Evolutionary conservation across 2,888 invertebrate genomes (phyloP).

Genomic region (Tiliacea aurago): DNA sequence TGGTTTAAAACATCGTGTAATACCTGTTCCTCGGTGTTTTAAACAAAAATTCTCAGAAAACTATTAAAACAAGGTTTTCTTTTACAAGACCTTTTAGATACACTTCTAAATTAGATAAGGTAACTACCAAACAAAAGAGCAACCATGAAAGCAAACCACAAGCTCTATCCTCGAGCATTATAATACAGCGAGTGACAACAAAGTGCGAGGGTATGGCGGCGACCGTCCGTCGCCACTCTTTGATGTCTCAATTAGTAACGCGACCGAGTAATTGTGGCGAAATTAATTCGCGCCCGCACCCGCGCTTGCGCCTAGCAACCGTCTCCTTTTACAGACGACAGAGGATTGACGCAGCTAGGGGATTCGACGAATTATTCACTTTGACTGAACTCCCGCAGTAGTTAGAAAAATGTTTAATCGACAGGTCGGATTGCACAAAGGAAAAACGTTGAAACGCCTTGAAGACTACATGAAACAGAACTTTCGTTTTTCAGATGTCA

Average conservation of each 20-base stretch:
- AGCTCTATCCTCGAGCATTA: constrained; percentile 23
- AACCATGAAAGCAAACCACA: constrained; percentile 28
- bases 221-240: constrained; percentile 80
- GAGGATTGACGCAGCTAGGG: constrained; percentile 19
- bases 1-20: background rate
- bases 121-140: constrained; percentile 22
- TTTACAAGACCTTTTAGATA: background rate
- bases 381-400: constrained; percentile 7
- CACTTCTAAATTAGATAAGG: constrained; percentile 6
- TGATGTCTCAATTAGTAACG: constrained; percentile 90
- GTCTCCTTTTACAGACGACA: constrained; percentile 56
- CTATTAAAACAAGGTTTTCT: background rate
- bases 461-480: background rate
- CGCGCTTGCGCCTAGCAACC: constrained; percentile 62
- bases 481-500: background rate
- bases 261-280: constrained; percentile 89
- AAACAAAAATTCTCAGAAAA: background rate
- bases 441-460: background rate
- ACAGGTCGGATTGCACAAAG: background rate
- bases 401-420: constrained; percentile 2
- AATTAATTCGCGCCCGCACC: constrained; percentile 84
- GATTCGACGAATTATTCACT: constrained; percentile 26
- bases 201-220: constrained; percentile 68
- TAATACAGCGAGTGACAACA: constrained; percentile 71
- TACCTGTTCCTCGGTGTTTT: background rate